Conservation (phyloP, 2,888 invertebrate genomes). For the Oxystoma pomonae region DNA sequence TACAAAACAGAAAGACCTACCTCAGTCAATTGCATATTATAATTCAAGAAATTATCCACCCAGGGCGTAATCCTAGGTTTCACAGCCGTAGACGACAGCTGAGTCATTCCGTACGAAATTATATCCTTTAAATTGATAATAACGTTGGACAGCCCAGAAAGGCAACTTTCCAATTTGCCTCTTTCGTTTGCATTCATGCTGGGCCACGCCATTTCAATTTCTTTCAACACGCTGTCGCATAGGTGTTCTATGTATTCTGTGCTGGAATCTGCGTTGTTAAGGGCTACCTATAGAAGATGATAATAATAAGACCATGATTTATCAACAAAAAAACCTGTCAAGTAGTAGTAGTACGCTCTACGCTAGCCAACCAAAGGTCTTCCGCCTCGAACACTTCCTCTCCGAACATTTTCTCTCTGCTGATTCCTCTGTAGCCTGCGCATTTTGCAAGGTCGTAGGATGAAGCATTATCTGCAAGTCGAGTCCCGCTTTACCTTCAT, state of each 20-base stretch:
- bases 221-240: conserved; percentile 69
- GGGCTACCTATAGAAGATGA: conserved; percentile 64
- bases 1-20: conserved; percentile 51
- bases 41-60: conserved; percentile 74
- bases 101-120: conserved; percentile 76
- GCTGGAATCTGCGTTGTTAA: conserved; percentile 90
- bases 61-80: conserved; percentile 80
- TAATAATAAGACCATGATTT: too few species aligned
- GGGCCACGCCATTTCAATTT: conserved; percentile 62
- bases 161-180: conserved; percentile 69
- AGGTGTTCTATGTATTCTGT: conserved; percentile 87
- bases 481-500: too few species aligned
- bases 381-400: too few species aligned
- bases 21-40: conserved; percentile 77
- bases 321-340: too few species aligned
- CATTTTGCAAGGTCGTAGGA: too few species aligned
- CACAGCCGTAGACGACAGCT: conserved; percentile 73
- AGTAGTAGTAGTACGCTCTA: too few species aligned
- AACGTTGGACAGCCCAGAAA: conserved; percentile 58
- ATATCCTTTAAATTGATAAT: conserved; percentile 59
- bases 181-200: conserved; percentile 59
- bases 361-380: too few species aligned
- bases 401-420: too few species aligned
- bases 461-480: too few species aligned
- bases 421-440: too few species aligned